Percentiles rank a stretch among this genome's conserved stretches.
These are phyloP conservation scores for Potorous gilbertii DNA, from an alignment of 2,797 vertebrate species.

Conservation along the genomic window DNA sequence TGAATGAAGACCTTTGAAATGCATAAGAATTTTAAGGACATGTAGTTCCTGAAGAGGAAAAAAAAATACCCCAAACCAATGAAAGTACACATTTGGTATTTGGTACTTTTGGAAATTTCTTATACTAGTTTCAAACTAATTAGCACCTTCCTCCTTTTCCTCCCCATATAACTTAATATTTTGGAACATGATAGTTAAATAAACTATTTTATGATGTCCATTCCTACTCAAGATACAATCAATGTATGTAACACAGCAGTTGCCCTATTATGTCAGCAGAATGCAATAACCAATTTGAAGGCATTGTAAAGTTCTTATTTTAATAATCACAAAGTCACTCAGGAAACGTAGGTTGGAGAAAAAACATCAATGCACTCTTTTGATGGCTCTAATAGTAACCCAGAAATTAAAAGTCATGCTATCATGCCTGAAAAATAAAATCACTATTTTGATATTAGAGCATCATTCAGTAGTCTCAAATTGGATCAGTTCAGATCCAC, in stretches of 20 bases:
- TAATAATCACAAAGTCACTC: slow-evolving; percentile 75
- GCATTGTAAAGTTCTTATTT: slow-evolving; percentile 53
- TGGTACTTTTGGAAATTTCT: slow-evolving; percentile 50
- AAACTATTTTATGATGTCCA: slow-evolving; percentile 70
- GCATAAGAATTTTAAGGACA: slow-evolving; percentile 52
- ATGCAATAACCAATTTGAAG: slow-evolving; percentile 63
- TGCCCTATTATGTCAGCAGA: slow-evolving; percentile 7
- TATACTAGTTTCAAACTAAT: slow-evolving; percentile 46
- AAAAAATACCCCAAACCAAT: slow-evolving; percentile 41
- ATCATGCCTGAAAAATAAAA: slow-evolving; percentile 20
- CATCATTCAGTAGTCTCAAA: slow-evolving; percentile 83
- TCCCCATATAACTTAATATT: slow-evolving; percentile 56
- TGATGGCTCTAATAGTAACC: slow-evolving; percentile 54
- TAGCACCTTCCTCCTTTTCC: slow-evolving; percentile 69
- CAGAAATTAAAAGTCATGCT: slow-evolving; percentile 14
- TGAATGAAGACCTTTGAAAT: slow-evolving; percentile 59
- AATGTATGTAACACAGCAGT: slow-evolving; percentile 26
- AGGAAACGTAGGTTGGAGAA: slow-evolving; percentile 40
- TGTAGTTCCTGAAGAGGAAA: slow-evolving; percentile 42
- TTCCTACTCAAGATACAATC: slow-evolving; percentile 42
- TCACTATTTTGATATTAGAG: slow-evolving; percentile 59
- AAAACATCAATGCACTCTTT: slow-evolving; percentile 68
- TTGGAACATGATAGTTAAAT: slow-evolving; percentile 33
- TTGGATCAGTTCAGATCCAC: slow-evolving; percentile 66
- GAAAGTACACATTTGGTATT: slow-evolving; percentile 27